Base-by-base conservation (phyloP, 2,888 invertebrate genomes). In the Alloplasta piceator region DNA sequence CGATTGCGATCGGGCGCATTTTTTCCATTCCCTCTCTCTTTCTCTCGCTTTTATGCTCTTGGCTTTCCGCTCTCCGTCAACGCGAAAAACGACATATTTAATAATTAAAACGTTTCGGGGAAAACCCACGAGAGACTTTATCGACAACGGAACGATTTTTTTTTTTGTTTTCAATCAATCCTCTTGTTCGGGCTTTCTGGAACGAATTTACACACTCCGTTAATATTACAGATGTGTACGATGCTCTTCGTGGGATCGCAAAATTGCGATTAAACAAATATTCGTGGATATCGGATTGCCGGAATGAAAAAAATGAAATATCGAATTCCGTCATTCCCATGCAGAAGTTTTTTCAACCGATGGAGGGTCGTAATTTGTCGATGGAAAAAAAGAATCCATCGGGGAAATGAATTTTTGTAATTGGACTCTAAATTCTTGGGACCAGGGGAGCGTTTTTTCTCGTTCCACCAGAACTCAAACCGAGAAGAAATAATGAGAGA, bases 91-190 rank as follows among this genome's bases (percentile, higher is more conserved):
- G 48, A 12, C 46, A 60, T 71, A 70, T 60, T 26, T 71, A 71
- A 43, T 71, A 60, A 71, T 71, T 71, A 71, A 71, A 71, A 71
- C 46, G 38, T 71, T 71, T 71, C 10, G 70, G 6, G 5, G 10
- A 58, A 52, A 56, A 67, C 50, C 9, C 41, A n/a, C 48, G 38
- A 70, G 58, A 46, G 43, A 14, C 48, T 38, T 14, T 58, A 70
- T 58, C 56, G 58, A 16, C 48, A 48, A 26, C 46, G 60, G 60
- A 5, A 3, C 14, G 4, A 14, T n/a, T 5, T 6, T 6, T n/a
- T 12, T n/a, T 16, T 52, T 6, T 52, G n/a, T 52, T 52, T 52
- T 52, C 52, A 14, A 52, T 52, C 14, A 52, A 12, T 52, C 5
- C 52, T 52, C 52, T 12, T 14, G 2, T 16, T 6, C 52, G 14